Percentiles rank a stretch among this genome's conserved stretches.
phyloP scores from a whole-genome alignment of 2,888 invertebrate species.

The Blomia tropicalis region DNA sequence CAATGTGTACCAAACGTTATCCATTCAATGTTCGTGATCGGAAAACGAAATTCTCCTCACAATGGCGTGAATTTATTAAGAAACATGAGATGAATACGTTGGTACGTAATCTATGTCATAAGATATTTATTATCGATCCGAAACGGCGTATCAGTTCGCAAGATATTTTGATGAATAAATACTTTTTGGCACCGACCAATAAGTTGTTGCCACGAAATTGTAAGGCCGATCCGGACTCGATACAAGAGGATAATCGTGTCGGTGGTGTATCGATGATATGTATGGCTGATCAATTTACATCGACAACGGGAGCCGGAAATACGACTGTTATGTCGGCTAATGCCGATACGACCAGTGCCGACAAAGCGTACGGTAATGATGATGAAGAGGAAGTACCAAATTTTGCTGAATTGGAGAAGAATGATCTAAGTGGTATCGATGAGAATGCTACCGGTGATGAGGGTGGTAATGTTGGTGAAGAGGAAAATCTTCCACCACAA shows the following conservation, averaged over 20 bases:
- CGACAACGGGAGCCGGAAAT: no score
- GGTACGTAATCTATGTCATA: neutral
- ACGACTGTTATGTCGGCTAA: neutral
- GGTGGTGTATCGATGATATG: neutral
- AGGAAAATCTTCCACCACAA: neutral
- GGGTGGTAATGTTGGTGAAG: conserved; percentile 1
- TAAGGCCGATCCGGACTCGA: neutral
- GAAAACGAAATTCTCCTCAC: neutral
- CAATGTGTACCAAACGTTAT: neutral
- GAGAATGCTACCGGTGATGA: neutral
- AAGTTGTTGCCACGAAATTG: neutral
- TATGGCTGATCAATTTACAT: neutral
- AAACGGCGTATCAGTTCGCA: neutral
- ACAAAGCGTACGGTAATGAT: neutral
- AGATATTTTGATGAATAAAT: neutral
- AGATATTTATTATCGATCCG: neutral
- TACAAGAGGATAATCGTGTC: neutral
- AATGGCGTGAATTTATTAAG: neutral
- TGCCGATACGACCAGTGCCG: neutral
- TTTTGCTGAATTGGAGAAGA: neutral
- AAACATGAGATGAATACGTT: neutral
- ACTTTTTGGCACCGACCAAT: neutral
- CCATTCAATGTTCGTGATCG: conserved; percentile 8
- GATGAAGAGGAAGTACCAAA: neutral
- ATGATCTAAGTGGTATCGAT: neutral